Evolutionary conservation across 1,140 invertebrate species (phyloP).

Genomic region (Papilio glaucus): DNA sequence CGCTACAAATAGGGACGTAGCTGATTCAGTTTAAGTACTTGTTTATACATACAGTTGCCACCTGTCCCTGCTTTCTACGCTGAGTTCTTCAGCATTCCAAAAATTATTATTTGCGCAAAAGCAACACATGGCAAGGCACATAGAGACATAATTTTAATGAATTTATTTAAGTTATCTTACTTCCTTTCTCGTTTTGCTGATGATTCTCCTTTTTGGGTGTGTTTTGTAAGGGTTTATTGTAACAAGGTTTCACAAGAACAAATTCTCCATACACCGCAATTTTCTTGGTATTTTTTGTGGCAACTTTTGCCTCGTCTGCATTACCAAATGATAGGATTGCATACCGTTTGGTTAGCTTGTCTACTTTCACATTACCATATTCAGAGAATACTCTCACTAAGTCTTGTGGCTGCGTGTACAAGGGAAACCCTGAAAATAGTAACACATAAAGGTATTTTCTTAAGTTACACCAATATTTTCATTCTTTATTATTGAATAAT

Average conservation of each 20-base stretch:
- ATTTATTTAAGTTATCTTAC: conserved; percentile 3
- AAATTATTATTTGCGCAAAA: no score
- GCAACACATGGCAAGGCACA: no score
- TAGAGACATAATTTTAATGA: not conserved
- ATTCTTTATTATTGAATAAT: no score
- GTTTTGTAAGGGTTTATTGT: conserved; percentile 37
- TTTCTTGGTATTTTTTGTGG: conserved; percentile 46
- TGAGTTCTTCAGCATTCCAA: no score
- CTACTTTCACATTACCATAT: conserved; percentile 51
- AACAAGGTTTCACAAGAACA: conserved; percentile 49
- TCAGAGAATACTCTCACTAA: conserved; percentile 50
- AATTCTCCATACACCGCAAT: conserved; percentile 58
- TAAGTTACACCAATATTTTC: no score
- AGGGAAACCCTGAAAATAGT: conserved; percentile 57
- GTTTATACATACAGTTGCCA: no score
- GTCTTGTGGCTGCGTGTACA: conserved; percentile 58
- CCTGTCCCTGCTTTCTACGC: no score
- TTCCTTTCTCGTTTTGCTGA: conserved; percentile 49
- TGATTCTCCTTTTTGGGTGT: conserved; percentile 41
- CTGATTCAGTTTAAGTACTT: no score
- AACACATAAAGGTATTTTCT: no score
- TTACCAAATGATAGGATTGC: conserved; percentile 48
- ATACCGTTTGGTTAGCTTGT: conserved; percentile 45
- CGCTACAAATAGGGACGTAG: no score
- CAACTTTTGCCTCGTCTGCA: conserved; percentile 43